Base-by-base conservation (phyloP, 2,888 invertebrate genomes). In the Drosophila borealis region DNA sequence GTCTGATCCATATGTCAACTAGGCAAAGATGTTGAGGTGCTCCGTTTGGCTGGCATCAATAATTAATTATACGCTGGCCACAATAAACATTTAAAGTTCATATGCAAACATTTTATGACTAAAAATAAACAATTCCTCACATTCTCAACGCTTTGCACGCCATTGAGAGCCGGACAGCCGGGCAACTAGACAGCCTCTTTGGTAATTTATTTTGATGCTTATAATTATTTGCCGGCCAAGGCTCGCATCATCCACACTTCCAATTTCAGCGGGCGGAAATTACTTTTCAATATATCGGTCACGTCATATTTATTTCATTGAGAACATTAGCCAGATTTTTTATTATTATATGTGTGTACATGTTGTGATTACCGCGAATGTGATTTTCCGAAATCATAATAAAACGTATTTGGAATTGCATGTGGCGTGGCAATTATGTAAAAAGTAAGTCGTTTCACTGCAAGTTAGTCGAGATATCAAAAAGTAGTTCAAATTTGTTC, bases 271-370 rank as follows among this genome's bases (percentile, higher is more conserved):
- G 46, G 57, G 69, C 87, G 87, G 84, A 84, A 84, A 87, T 81
- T 63, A 63, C 68, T 80, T 87, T 83, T 81, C 77, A 60, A 78
- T 70, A 78, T 76, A 78, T 76, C 79, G 71, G 78, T 71, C 87
- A 69, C 85, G 82, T 87, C 85, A 83, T 86, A 74, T 80, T 80
- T 83, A 80, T 87, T 78, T 84, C 84, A 81, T 82, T 82, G 57
- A 70, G 80, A 82, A 85, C 80, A 85, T 88, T 85, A 85, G 74
- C 79, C 72, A 82, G 73, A 82, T 73, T 70, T 55, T 61, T 61
- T 55, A 53, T 78, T 67, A 46, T 54, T 14, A 13, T 21, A 6
- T 21, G n/a, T 37, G 21, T 34, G 21, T 19, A 50, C 48, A 62
- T 62, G 55, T 21, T 57, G 46, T 48, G 57, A 61, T 57, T 57